These are phyloP conservation scores for Altica lythri DNA, from an alignment of 2,888 invertebrate genomes.

Conservation along the genomic window DNA sequence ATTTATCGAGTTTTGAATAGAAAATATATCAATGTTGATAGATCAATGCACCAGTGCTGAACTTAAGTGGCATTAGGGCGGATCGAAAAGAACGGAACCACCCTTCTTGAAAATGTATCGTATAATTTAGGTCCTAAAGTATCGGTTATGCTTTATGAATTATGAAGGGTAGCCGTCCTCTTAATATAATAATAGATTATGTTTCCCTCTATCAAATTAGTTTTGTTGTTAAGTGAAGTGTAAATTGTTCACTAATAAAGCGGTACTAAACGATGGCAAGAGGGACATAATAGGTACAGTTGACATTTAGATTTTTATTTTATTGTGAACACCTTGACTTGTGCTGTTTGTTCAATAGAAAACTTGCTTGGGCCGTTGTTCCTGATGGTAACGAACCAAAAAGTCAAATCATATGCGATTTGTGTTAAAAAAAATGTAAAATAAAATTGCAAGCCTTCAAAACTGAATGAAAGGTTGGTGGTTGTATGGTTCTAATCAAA, in stretches of 20 bases:
- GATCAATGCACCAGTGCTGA: slow-evolving; percentile 47
- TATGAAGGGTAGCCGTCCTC: slow-evolving; percentile 39
- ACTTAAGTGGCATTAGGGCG: slow-evolving; percentile 44
- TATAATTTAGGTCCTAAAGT: slow-evolving; percentile 47
- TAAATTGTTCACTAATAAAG: slow-evolving; percentile 55
- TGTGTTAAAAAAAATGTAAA: too few relatives aligned
- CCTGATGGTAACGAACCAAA: too few relatives aligned
- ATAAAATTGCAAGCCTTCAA: too few relatives aligned
- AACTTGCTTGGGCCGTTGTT: too few relatives aligned
- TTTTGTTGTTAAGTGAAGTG: slow-evolving; percentile 53
- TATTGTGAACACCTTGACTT: slow-evolving; percentile 32
- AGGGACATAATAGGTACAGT: slow-evolving; percentile 34
- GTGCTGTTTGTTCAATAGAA: slow-evolving; percentile 29
- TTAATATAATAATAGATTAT: slow-evolving; percentile 49
- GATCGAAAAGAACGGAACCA: slow-evolving; percentile 34
- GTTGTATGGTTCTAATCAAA: too few relatives aligned
- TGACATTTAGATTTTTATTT: slow-evolving; percentile 32
- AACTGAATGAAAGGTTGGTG: too few relatives aligned
- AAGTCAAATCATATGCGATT: too few relatives aligned
- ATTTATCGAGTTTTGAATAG: slow-evolving; percentile 1
- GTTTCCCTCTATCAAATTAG: slow-evolving; percentile 52
- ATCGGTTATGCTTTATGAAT: slow-evolving; percentile 51
- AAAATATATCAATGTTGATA: slow-evolving; percentile 45
- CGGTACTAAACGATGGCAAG: slow-evolving; percentile 49
- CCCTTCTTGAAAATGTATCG: slow-evolving; percentile 47